These are phyloP conservation scores for Apis cerana DNA, from an alignment of 1,140 invertebrate genomes.

Conservation along the genomic window DNA sequence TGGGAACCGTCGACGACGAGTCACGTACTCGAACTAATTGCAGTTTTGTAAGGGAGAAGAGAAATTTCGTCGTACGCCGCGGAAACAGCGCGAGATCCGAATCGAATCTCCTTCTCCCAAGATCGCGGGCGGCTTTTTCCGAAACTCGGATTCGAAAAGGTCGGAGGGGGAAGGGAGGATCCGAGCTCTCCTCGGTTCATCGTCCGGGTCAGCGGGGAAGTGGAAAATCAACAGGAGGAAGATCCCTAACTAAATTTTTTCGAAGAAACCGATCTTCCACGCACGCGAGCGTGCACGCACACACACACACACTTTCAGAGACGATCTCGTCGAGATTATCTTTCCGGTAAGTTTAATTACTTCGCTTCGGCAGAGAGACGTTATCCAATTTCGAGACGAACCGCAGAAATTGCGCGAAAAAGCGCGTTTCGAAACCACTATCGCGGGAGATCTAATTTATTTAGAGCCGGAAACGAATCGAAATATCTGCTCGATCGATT, in stretches of 20 bases:
- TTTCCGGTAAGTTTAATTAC: constrained; percentile 30
- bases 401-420: constrained; percentile 29
- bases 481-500: not conserved
- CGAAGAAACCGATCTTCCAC: constrained; percentile 47
- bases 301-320: not conserved
- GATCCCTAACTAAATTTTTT: constrained; percentile 51
- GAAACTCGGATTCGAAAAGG: not conserved
- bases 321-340: constrained; percentile 1
- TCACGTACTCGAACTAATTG: constrained; percentile 67
- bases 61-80: constrained; percentile 34
- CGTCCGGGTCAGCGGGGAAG: too few species aligned
- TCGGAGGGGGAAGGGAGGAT: too few species aligned
- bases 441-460: too few species aligned
- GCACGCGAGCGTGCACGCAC: not conserved
- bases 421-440: not conserved
- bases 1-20: constrained; percentile 49
- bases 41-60: constrained; percentile 57
- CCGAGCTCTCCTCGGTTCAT: too few species aligned
- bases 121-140: not conserved
- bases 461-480: not conserved
- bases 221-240: constrained; percentile 53
- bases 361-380: constrained; percentile 19
- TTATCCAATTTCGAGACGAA: constrained; percentile 34
- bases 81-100: not conserved
- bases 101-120: constrained; percentile 1